phyloP scores from a whole-genome alignment of 2,888 invertebrate species.

The Chromoteleia sp. region DNA sequence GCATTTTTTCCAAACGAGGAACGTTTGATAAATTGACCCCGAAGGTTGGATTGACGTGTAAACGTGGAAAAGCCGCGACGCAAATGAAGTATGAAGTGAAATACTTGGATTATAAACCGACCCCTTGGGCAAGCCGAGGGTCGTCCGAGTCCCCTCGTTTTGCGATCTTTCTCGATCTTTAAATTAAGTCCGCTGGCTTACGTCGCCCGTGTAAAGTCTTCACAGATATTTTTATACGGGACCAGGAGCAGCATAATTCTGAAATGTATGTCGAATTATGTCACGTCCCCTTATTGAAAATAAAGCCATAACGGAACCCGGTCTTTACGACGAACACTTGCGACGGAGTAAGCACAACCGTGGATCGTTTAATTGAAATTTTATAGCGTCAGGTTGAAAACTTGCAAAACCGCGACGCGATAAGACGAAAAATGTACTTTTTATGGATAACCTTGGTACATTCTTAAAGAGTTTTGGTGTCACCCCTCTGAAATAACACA shows the following conservation, averaged over 20 bases:
- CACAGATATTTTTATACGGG: conserved; percentile 74
- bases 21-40: conserved; percentile 55
- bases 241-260: conserved; percentile 17
- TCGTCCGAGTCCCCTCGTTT: conserved; percentile 71
- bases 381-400: conserved; percentile 19
- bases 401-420: conserved; percentile 45
- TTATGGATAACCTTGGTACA: conserved; percentile 72
- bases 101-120: conserved; percentile 78
- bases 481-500: conserved; percentile 79
- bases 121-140: conserved; percentile 64
- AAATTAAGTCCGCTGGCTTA: conserved; percentile 83
- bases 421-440: conserved; percentile 45
- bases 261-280: conserved; percentile 53
- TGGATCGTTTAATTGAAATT: conserved; percentile 43
- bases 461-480: conserved; percentile 77
- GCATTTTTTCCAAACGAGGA: conserved; percentile 19
- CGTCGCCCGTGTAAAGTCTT: conserved; percentile 82
- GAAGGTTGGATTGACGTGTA: conserved; percentile 40
- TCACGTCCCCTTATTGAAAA: conserved; percentile 52
- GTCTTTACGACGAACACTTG: conserved; percentile 40
- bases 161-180: conserved; percentile 78
- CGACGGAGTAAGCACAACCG: conserved; percentile 7
- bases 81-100: conserved; percentile 82
- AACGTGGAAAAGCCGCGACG: conserved; percentile 72
- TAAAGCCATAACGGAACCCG: conserved; percentile 50